Evolutionary conservation across 1,140 invertebrate genomes (phyloP).

Genomic region (Hirudo medicinalis): DNA sequence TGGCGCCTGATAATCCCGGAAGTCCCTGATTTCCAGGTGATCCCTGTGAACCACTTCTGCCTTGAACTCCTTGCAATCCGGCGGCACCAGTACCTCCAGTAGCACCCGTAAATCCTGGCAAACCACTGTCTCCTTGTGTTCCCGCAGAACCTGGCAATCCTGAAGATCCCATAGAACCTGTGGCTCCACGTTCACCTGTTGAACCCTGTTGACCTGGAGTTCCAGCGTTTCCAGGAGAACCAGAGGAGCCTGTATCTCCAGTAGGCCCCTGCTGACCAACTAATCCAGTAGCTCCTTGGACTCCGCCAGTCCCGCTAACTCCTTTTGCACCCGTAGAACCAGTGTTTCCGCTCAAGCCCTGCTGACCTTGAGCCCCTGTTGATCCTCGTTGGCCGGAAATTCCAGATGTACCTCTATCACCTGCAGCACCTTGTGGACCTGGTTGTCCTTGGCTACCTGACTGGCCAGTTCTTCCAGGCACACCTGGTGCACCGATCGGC

Average conservation of each 20-base stretch:
- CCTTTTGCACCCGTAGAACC: no score
- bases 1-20: constrained; percentile 9
- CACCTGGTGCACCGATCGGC: not conserved
- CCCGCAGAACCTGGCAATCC: not conserved
- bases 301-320: not conserved
- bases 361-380: not conserved
- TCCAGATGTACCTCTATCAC: constrained; percentile 3
- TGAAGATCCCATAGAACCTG: not conserved
- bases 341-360: no score
- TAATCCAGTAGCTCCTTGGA: not conserved
- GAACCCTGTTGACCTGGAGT: constrained; percentile 1
- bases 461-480: not conserved
- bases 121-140: not conserved
- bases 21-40: constrained; percentile 13
- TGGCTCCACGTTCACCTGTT: not conserved
- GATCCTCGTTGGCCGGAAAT: constrained; percentile 9
- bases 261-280: not conserved
- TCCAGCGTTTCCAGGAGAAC: not conserved
- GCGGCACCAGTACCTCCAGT: constrained; percentile 5
- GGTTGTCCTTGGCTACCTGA: constrained; percentile 8
- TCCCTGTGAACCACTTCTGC: constrained; percentile 8
- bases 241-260: constrained; percentile 3
- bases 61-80: not conserved
- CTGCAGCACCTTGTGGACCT: not conserved
- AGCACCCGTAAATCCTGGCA: constrained; percentile 8